Evolutionary conservation across 2,888 invertebrate genomes (phyloP), one percentile per base, ranked within the genome.

Genomic region (Limnephilus auricula): DNA sequence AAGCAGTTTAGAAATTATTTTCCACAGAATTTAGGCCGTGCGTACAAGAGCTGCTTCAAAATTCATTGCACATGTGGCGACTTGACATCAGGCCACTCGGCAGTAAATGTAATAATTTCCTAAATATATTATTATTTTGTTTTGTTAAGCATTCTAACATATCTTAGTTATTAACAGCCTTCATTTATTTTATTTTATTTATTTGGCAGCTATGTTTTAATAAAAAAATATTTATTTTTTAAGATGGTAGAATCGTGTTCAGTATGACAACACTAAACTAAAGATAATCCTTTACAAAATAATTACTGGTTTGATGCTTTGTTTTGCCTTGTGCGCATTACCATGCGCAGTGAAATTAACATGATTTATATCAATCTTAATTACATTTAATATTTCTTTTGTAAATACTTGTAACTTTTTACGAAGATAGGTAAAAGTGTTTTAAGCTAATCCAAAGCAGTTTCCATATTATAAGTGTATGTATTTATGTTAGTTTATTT

Each of bases 401-500:
- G 90, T 90, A 90, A 90, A 90, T 90, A 90, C 32, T 30, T 30
- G 79, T 86, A 79, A 86, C 45, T 65, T 40, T 82, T 90, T 90
- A 37, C 37, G 79, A 65, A 88, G 45, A 37, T 88, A 31, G 79
- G 31, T 85, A 79, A 88, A 50, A 78, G 30, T 37, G 78, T 87
- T 89, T 87, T 79, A 79, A 84, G 91, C 84, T 65, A 65, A 90
- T 92, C 92, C 92, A 92, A 92, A 92, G 92, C 92, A 90, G 87
- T 40, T 90, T 92, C 32, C 37, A 30, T 86, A 90, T 80, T 90
- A 34, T 90, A 90, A 79, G 83, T 90, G 31, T 79, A 83, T 1
- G 83, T 83, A 90, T 90, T 90, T 83, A 90, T 34, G 37, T 90
- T 83, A 79, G 31, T 32, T 89, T 89, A 89, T 34, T 82, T 82